These are phyloP conservation scores for Pentamera pediparva DNA, from an alignment of 53 echinoderm and acorn worm genomes.

Conservation along the genomic window DNA sequence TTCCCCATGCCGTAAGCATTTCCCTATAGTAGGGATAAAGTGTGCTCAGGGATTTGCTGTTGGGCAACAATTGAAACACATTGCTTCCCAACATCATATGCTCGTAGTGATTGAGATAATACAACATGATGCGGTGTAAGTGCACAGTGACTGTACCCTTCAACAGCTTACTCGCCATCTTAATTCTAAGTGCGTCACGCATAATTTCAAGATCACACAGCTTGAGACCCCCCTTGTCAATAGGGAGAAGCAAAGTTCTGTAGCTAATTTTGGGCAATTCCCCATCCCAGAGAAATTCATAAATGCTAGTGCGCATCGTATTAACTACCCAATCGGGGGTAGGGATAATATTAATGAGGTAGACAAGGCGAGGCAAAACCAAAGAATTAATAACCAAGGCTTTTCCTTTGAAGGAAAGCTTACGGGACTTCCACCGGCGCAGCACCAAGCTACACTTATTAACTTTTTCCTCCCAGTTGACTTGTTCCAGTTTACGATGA, in stretches of 20 bases:
- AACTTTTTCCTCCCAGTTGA: neutral
- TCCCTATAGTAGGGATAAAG: too few relatives aligned
- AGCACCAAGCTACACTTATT: too few relatives aligned
- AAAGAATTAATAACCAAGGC: too few relatives aligned
- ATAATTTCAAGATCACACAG: neutral
- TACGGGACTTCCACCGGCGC: too few relatives aligned
- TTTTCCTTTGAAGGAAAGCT: too few relatives aligned
- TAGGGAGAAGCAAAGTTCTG: neutral
- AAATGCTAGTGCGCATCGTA: neutral
- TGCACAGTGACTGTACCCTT: neutral
- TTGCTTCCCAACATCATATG: neutral
- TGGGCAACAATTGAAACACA: too few relatives aligned
- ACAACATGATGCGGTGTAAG: neutral
- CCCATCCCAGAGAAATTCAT: slow-evolving; percentile 10
- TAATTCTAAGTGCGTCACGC: neutral
- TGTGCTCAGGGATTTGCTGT: too few relatives aligned
- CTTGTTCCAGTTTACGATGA: neutral
- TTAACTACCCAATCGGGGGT: neutral
- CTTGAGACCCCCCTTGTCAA: neutral
- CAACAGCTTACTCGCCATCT: neutral
- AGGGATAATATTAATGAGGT: neutral
- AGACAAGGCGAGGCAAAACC: neutral
- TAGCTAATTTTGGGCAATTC: neutral
- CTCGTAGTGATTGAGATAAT: slow-evolving; percentile 7
- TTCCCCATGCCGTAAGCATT: too few relatives aligned